Base-by-base conservation (phyloP, 64 coral and sea anemone genomes). In the Montipora foliosa region DNA sequence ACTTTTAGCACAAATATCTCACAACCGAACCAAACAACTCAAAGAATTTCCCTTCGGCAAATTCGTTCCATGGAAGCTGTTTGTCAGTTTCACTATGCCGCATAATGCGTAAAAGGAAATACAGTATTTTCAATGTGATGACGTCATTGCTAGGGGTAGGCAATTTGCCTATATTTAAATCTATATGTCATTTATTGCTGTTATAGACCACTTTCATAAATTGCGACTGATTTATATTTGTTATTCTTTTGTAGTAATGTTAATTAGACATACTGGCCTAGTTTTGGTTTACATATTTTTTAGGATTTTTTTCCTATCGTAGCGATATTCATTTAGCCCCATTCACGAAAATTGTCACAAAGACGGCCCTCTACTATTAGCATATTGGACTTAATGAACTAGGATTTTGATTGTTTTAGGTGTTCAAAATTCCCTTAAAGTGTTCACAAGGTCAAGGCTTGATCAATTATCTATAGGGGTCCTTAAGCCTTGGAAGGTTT, bases 1-100 rank as follows among this genome's bases (percentile, higher is more conserved):
- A 47, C 44, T 22, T 71, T 49, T 71, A 71, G 62, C 62, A 62
- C 62, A 70, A 70, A 71, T 71, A 51, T 86, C 46, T 86, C 9
- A 86, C 19, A 72, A 46, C 82, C 66, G 82, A 50, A 72, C 46
- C 47, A 70, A 86, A 86, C 16, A 72, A 62, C 61, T 86, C n/a
- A 47, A 86, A 86, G 66, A 71, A 86, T 71, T 86, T 86, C 82
- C 82, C 82, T 71, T 86, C 29, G 19, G 19, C 44, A 86, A 71
- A 86, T 20, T 48, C 71, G 64, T 67, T 71, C 4, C 37, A 19
- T 67, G 37, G 22, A 15, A 62, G 15, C 60, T 84, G 64, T 86
- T 86, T 86, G 66, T 71, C 9, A 71, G 82, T 22, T 86, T 20
- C 45, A 17, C 60, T 67, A 46, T 47, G 37, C 60, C 24, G 81